Percentiles rank a stretch among this genome's conserved stretches.
Conservation (phyloP, 2,888 invertebrate species). For the Hirtodrosophila alboralis region DNA sequence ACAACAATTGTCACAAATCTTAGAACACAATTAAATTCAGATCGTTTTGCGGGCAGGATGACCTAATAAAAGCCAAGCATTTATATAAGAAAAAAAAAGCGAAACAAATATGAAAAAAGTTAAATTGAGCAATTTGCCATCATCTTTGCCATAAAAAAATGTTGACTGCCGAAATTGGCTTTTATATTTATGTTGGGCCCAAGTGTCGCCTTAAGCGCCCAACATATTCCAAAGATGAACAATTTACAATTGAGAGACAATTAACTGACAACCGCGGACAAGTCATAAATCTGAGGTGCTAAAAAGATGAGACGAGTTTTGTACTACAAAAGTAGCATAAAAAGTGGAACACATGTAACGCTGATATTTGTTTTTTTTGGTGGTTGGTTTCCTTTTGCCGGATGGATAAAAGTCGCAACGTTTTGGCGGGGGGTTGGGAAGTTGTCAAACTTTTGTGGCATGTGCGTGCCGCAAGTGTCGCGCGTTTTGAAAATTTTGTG, state of each 20-base stretch:
- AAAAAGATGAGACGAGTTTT: constrained; percentile 45
- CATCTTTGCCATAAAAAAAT: constrained; percentile 67
- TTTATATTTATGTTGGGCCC: constrained; percentile 56
- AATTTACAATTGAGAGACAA: constrained; percentile 68
- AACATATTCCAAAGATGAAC: constrained; percentile 50
- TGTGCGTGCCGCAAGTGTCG: constrained; percentile 55
- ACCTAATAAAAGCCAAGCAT: constrained; percentile 53
- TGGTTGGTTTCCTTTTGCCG: constrained; percentile 57
- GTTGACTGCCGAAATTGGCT: constrained; percentile 41
- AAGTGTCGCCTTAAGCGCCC: constrained; percentile 59
- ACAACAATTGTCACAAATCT: constrained; percentile 42
- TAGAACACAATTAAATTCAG: constrained; percentile 48
- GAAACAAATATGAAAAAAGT: constrained; percentile 67
- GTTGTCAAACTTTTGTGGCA: constrained; percentile 49
- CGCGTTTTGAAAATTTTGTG: constrained; percentile 54
- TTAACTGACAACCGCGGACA: constrained; percentile 54
- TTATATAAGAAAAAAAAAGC: constrained; percentile 57
- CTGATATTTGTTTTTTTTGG: constrained; percentile 37
- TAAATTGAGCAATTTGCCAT: constrained; percentile 71
- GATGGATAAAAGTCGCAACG: too few relatives aligned
- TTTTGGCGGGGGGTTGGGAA: background rate
- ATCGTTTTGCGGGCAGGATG: constrained; percentile 30
- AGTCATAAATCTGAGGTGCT: constrained; percentile 72
- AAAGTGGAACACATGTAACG: constrained; percentile 60
- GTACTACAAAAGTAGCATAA: constrained; percentile 32